Evolutionary conservation across 1,140 invertebrate genomes (phyloP).

Genomic region (Eubasilissa regina): DNA sequence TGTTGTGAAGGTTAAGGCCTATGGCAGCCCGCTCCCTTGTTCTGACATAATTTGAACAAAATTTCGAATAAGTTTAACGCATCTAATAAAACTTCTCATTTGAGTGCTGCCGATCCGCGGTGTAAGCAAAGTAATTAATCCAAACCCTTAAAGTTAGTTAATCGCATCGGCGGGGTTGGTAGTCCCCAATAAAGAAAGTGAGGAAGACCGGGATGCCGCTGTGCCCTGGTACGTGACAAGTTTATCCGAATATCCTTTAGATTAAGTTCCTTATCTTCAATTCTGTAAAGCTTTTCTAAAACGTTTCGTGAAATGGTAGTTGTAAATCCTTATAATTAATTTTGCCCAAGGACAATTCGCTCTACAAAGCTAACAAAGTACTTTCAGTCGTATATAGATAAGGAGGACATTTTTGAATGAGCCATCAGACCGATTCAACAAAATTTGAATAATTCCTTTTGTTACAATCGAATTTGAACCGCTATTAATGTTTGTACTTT

Average conservation of each 20-base stretch:
- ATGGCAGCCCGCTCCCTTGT: too few relatives aligned
- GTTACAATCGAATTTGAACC: background rate
- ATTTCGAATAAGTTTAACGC: slow-evolving; percentile 4
- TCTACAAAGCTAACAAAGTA: background rate
- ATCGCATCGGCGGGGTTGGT: slow-evolving; percentile 12
- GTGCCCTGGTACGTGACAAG: slow-evolving; percentile 16
- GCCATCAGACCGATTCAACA: background rate
- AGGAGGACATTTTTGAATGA: slow-evolving; percentile 1
- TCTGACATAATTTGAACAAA: background rate
- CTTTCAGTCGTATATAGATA: background rate
- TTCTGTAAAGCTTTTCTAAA: slow-evolving; percentile 32
- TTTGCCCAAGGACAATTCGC: background rate
- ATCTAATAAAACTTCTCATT: slow-evolving; percentile 7
- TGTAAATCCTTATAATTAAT: slow-evolving; percentile 40
- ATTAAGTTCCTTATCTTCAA: slow-evolving; percentile 34
- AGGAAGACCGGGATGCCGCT: background rate
- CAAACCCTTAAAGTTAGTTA: slow-evolving; percentile 9
- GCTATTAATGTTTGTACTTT: background rate
- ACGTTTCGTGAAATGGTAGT: slow-evolving; percentile 22
- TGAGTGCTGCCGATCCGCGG: background rate
- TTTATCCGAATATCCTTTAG: slow-evolving; percentile 30
- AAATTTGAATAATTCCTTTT: slow-evolving; percentile 17
- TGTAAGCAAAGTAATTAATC: slow-evolving; percentile 14
- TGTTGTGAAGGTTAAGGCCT: too few relatives aligned
- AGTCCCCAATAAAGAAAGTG: slow-evolving; percentile 3